Evolutionary conservation across 2,888 invertebrate genomes (phyloP).

Genomic region (Tubulanus polymorphus): DNA sequence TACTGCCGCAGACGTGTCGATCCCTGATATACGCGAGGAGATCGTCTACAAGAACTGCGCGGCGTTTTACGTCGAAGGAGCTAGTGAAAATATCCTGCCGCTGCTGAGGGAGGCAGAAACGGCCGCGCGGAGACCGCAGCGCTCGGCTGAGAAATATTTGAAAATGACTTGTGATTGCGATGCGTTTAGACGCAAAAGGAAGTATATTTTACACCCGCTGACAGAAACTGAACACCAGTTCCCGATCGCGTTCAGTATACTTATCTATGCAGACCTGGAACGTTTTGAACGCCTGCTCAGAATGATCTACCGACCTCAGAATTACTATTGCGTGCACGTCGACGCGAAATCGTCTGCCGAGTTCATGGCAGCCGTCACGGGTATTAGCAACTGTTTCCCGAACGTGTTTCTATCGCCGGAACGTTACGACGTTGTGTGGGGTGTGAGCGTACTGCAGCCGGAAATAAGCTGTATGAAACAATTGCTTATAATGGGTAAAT

Average conservation of each 20-base stretch:
- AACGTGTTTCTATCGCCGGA: slow-evolving; percentile 30
- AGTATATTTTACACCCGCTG: slow-evolving; percentile 20
- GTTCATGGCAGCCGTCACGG: slow-evolving; percentile 16
- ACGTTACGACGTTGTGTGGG: slow-evolving; percentile 32
- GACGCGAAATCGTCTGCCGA: slow-evolving; percentile 23
- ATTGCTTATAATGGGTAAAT: slow-evolving; percentile 20
- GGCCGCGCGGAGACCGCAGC: too few relatives aligned
- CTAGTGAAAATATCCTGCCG: too few relatives aligned
- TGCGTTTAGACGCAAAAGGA: slow-evolving; percentile 15
- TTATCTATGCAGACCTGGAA: slow-evolving; percentile 26
- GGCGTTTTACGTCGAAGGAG: too few relatives aligned
- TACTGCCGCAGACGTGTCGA: too few relatives aligned
- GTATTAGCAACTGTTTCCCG: slow-evolving; percentile 26
- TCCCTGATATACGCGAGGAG: too few relatives aligned
- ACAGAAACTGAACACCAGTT: slow-evolving; percentile 24
- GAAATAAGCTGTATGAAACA: slow-evolving; percentile 36
- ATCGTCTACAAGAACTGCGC: too few relatives aligned
- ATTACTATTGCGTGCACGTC: slow-evolving; percentile 38
- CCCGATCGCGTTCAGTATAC: slow-evolving; percentile 32
- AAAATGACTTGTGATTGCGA: slow-evolving; percentile 17
- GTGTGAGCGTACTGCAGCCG: slow-evolving; percentile 33
- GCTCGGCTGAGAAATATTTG: slow-evolving; percentile 7
- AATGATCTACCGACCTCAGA: slow-evolving; percentile 38
- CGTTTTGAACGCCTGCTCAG: slow-evolving; percentile 31
- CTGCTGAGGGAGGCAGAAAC: too few relatives aligned